Evolutionary conservation across 2,888 invertebrate genomes (phyloP), one percentile per base, ranked within the genome.

Genomic region (Candidula unifasciata): DNA sequence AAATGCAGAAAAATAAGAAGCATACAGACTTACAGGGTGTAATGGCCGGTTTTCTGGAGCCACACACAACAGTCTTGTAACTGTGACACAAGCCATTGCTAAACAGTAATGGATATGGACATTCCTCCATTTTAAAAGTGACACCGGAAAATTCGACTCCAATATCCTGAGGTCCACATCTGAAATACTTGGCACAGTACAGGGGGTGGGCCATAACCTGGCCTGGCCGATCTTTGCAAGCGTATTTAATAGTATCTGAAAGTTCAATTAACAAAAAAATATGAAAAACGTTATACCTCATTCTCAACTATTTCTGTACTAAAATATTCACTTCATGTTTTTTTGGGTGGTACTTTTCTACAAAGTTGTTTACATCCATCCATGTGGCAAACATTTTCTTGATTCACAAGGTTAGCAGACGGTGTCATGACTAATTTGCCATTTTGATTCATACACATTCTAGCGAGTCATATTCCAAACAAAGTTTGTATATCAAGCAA

Each of bases 11-110:
- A n/a, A n/a, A 54, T 18, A 10, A 16, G 18, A 16, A 54, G 57
- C 21, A 60, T n/a, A 21, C 60, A 60, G 2, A 88, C 90, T 88
- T 87, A 91, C 91, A 91, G 57, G 91, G 90, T 0, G 89, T 86
- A 69, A 90, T 90, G 3, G 90, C 89, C 84, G 89, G 88, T n/a
- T 84, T 84, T 54, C 90, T 84, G 3, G 83, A 64, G 21, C 89
- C 89, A 85, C 91, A 91, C 18, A 81, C 64, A 27, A 90, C 90
- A 0, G 86, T 79, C 35, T 87, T 86, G 79, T 89, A 90, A 68
- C 89, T 88, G 37, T 86, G 85, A 82, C 91, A 91, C 18, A 81
- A 37, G 24, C 81, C 83, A 18, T 57, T 52, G 44, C 73, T 73
- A 35, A 85, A 86, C 52, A 80, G 85, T 18, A 78, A 69, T 6